Evolutionary conservation across 2,888 invertebrate species (phyloP).

Genomic region (Marasmarcha lunaedactyla): DNA sequence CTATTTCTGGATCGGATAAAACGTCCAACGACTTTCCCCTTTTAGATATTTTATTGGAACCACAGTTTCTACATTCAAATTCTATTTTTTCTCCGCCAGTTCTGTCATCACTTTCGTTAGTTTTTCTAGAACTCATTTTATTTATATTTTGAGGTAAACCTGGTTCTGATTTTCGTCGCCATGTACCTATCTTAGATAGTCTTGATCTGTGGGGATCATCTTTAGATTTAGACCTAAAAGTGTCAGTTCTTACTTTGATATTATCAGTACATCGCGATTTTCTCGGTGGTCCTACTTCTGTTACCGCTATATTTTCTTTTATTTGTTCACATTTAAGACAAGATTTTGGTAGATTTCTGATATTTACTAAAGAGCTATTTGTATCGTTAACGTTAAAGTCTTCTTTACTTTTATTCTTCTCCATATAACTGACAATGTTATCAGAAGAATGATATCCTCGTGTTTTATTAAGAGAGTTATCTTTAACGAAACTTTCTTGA

Average conservation of each 20-base stretch:
- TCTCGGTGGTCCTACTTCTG: slow-evolving; percentile 35
- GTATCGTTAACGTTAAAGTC: slow-evolving; percentile 38
- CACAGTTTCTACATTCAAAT: slow-evolving; percentile 59
- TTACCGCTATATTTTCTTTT: slow-evolving; percentile 59
- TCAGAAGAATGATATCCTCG: slow-evolving; percentile 60
- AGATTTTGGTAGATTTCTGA: slow-evolving; percentile 49
- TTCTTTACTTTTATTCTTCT: slow-evolving; percentile 46
- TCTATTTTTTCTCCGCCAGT: slow-evolving; percentile 55
- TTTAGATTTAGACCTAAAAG: slow-evolving; percentile 58
- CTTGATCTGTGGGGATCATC: slow-evolving; percentile 62
- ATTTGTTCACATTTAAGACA: slow-evolving; percentile 63
- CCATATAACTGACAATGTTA: slow-evolving; percentile 51
- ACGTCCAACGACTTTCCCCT: slow-evolving; percentile 35
- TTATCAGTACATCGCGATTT: slow-evolving; percentile 45
- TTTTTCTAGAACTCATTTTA: slow-evolving; percentile 30
- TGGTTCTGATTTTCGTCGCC: slow-evolving; percentile 81
- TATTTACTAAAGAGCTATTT: slow-evolving; percentile 38
- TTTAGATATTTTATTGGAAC: slow-evolving; percentile 50
- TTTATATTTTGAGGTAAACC: slow-evolving; percentile 58
- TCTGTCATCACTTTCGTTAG: slow-evolving; percentile 45
- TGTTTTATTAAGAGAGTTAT: slow-evolving; percentile 45
- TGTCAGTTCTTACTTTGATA: slow-evolving; percentile 48
- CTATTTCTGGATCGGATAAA: slow-evolving; percentile 39
- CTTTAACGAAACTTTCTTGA: slow-evolving; percentile 58
- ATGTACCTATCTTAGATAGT: slow-evolving; percentile 70